A percentile compares a stretch with the other conserved stretches of the same genome.
phyloP scores from a whole-genome alignment of 2,113 vertebrate genomes.

The Antechinus stuartii region DNA sequence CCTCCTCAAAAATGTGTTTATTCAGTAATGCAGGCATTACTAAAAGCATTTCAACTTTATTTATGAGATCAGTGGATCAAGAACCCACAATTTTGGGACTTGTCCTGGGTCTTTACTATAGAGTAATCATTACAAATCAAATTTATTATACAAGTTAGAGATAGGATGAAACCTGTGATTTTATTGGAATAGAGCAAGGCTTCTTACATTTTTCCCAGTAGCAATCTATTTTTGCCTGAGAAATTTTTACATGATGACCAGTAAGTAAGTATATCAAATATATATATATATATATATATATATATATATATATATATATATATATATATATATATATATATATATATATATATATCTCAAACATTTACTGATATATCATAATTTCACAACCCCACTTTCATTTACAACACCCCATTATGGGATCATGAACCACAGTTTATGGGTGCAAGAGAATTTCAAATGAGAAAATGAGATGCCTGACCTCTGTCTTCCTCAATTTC shows the following conservation, averaged over 20 bases:
- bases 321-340: no score
- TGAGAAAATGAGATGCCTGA: background rate
- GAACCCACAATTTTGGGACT: background rate
- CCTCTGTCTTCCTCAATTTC: background rate
- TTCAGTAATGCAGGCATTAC: background rate
- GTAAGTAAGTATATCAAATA: no score
- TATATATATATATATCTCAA: no score
- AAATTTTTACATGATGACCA: no score
- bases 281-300: no score
- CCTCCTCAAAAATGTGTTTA: background rate
- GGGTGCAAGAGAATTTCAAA: background rate
- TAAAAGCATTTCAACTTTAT: background rate
- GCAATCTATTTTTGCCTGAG: no score
- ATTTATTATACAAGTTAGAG: background rate
- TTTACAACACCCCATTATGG: no score
- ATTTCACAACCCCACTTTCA: no score
- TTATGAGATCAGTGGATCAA: background rate
- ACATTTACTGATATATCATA: no score
- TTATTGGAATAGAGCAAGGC: background rate
- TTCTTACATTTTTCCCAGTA: no score
- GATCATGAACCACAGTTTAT: no score
- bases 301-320: no score
- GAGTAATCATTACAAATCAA: background rate
- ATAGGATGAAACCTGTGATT: background rate
- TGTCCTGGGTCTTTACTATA: background rate